Percentiles rank a stretch among this genome's conserved stretches.
Conservation (phyloP, 2,797 vertebrate genomes). For the Chaunax sp. region DNA sequence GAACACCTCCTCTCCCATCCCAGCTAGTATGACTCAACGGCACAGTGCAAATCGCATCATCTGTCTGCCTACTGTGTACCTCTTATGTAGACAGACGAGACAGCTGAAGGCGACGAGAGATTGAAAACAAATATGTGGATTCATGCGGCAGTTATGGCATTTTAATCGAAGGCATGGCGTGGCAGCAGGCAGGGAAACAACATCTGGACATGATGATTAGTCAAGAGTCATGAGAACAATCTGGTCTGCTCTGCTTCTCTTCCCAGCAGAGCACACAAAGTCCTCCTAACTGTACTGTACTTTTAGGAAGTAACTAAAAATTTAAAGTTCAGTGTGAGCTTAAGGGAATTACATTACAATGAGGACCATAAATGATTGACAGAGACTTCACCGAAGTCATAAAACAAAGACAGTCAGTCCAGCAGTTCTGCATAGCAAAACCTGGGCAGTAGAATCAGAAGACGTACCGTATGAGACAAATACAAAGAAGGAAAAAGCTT, state of each 20-base stretch:
- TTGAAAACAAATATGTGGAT: constrained; percentile 14
- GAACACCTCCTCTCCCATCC: constrained; percentile 13
- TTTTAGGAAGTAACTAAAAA: too few relatives aligned
- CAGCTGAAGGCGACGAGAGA: constrained; percentile 31
- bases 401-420: constrained; percentile 66
- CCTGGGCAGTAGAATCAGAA: constrained; percentile 51
- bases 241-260: neutral
- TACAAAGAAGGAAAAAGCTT: constrained; percentile 24
- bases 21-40: constrained; percentile 24
- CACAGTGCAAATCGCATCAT: constrained; percentile 58
- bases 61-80: constrained; percentile 16
- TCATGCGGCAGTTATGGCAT: constrained; percentile 32
- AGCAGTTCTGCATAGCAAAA: constrained; percentile 67
- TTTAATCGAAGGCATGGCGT: constrained; percentile 54
- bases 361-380: neutral
- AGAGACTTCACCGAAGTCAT: constrained; percentile 83
- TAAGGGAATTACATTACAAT: constrained; percentile 8
- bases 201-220: neutral
- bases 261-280: too few relatives aligned
- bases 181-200: constrained; percentile 19
- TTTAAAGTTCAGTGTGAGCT: too few relatives aligned
- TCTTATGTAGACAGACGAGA: constrained; percentile 26
- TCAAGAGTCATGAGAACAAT: neutral
- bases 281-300: too few relatives aligned
- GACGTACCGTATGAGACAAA: constrained; percentile 21